These are phyloP conservation scores for Luidia sarsii DNA, from an alignment of 53 echinoderm and acorn worm species.

Conservation along the genomic window DNA sequence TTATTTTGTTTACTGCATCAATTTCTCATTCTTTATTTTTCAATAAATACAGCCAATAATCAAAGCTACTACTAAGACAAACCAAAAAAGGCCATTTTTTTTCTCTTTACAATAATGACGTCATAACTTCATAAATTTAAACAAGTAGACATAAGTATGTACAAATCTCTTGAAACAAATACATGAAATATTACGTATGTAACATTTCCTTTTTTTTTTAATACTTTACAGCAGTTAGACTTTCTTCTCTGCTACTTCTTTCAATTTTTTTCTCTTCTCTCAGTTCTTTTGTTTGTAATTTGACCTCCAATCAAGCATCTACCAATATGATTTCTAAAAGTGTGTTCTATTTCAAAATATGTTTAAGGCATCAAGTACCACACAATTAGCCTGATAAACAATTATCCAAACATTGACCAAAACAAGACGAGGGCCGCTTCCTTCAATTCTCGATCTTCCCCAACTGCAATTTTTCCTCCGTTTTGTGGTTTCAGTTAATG, in stretches of 20 bases:
- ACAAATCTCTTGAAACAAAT: constrained; percentile 47
- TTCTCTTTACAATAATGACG: constrained; percentile 47
- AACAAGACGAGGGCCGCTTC: not conserved
- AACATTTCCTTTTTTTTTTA: constrained; percentile 42
- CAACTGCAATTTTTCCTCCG: not conserved
- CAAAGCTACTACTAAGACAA: constrained; percentile 52
- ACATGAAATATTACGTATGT: constrained; percentile 45
- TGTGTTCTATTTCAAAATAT: constrained; percentile 48
- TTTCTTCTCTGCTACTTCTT: constrained; percentile 26
- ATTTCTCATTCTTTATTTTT: constrained; percentile 28
- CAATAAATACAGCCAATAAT: constrained; percentile 55
- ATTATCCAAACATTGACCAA: constrained; percentile 8
- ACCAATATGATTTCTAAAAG: constrained; percentile 43
- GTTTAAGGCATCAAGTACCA: constrained; percentile 41
- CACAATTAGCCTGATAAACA: constrained; percentile 15
- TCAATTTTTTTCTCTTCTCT: constrained; percentile 6
- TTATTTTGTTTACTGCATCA: constrained; percentile 37
- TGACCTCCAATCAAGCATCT: not conserved
- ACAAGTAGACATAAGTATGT: constrained; percentile 58
- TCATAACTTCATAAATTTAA: constrained; percentile 53
- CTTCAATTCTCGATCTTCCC: not conserved
- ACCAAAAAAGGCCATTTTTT: constrained; percentile 34
- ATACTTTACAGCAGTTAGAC: constrained; percentile 45
- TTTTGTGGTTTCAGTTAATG: no score
- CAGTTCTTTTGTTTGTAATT: not conserved